Conservation (phyloP, 2,888 invertebrate genomes). For the Trilocha varians region DNA sequence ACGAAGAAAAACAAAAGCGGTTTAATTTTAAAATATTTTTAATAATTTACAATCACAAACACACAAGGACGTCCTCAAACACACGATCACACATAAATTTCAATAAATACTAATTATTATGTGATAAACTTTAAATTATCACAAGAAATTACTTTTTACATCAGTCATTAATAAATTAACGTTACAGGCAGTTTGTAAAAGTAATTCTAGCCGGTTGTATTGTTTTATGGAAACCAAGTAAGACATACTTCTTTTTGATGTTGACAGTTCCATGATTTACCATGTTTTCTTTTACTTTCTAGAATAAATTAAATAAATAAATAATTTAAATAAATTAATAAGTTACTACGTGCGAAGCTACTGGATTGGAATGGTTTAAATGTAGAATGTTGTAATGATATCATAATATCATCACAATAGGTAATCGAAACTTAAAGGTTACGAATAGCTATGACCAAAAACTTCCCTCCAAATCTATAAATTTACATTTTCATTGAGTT, state of each 20-base stretch:
- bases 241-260: constrained; percentile 19
- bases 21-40: constrained; percentile 24
- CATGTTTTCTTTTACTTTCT: constrained; percentile 32
- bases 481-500: not conserved
- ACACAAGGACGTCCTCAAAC: constrained; percentile 72
- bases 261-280: constrained; percentile 18
- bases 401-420: not conserved
- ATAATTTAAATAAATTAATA: constrained; percentile 66
- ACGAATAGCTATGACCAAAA: not conserved
- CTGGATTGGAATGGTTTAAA: constrained; percentile 38
- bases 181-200: constrained; percentile 33
- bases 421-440: not conserved
- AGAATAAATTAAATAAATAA: constrained; percentile 71
- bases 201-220: constrained; percentile 22
- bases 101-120: constrained; percentile 56
- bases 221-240: constrained; percentile 6
- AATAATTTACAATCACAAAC: constrained; percentile 65
- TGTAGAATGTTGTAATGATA: not conserved
- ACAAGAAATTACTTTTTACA: constrained; percentile 62
- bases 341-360: constrained; percentile 36
- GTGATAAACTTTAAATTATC: constrained; percentile 63
- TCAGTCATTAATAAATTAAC: constrained; percentile 68
- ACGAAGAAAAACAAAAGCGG: constrained; percentile 16
- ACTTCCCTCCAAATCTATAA: not conserved
- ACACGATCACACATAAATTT: constrained; percentile 61